These are phyloP conservation scores for Fragum fragum DNA, from an alignment of 2,888 invertebrate species.

Conservation along the genomic window DNA sequence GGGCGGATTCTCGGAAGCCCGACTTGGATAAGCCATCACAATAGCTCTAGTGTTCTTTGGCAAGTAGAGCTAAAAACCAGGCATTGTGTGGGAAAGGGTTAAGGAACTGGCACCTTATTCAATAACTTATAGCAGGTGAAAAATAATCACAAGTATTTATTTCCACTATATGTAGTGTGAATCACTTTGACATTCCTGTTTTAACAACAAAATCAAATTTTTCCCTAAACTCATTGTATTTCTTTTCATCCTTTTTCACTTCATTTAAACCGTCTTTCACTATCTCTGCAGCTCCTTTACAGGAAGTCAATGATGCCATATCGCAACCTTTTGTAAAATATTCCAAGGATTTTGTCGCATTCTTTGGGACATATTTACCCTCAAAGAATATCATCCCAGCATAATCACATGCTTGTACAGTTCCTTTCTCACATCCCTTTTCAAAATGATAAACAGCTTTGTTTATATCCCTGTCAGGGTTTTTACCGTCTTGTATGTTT, in stretches of 20 bases:
- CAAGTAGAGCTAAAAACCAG: too few species aligned
- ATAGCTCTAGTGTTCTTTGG: too few species aligned
- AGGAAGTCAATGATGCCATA: slow-evolving; percentile 92
- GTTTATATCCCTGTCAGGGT: neutral
- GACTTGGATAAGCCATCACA: too few species aligned
- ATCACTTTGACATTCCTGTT: neutral
- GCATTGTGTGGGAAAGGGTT: too few species aligned
- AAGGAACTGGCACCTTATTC: too few species aligned
- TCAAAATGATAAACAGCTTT: slow-evolving; percentile 88
- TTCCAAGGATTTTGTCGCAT: slow-evolving; percentile 90
- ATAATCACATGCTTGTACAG: slow-evolving; percentile 92
- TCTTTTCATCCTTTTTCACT: slow-evolving; percentile 14
- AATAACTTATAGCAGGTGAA: too few species aligned
- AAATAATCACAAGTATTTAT: too few species aligned
- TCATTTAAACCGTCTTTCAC: slow-evolving; percentile 39
- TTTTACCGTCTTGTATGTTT: slow-evolving; percentile 15
- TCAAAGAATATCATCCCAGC: slow-evolving; percentile 88
- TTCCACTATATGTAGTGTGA: too few species aligned
- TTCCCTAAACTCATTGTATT: slow-evolving; percentile 26
- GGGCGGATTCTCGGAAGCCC: too few species aligned
- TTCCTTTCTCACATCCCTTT: slow-evolving; percentile 92
- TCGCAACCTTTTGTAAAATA: slow-evolving; percentile 94
- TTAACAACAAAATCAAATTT: slow-evolving; percentile 21
- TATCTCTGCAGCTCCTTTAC: slow-evolving; percentile 91
- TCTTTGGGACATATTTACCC: slow-evolving; percentile 87